Base-by-base conservation (phyloP, 2,888 invertebrate species). In the Neoascia interrupta region DNA sequence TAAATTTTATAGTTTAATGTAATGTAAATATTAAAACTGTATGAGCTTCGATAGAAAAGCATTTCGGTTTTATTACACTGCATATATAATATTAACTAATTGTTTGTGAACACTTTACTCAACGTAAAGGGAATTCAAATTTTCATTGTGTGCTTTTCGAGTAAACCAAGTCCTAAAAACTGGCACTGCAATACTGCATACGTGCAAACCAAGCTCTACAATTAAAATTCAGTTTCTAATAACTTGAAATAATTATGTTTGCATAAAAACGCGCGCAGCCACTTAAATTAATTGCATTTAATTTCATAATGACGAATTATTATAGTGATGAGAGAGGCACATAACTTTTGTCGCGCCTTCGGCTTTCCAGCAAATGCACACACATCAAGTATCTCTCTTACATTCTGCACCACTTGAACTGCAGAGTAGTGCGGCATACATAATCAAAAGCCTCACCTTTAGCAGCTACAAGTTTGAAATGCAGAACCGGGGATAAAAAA, bases 201-300 rank as follows among this genome's bases (percentile, higher is more conserved):
- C n/a, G n/a, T n/a, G n/a, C n/a, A n/a, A n/a, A 37, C 5, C 6
- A 19, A 15, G 49, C 15, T 15, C 51, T 26, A 36, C 70, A 75
- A 70, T 70, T 75, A 69, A 70, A 70, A 70, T 51, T 75, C 36
- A 63, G 54, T 70, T 61, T 69, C 75, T 70, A 70, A 75, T 56
- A 75, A 69, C 54, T 56, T 37, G 51, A 56, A 58, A 70, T 75
- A 75, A 75, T 75, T 56, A 70, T 75, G 37, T 75, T 69, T 69
- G 69, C 49, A 63, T 49, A 69, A 69, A 70, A 70, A 63, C 13
- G 4, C 56, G 61, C 41, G 19, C 21, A 69, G 56, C 70, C 70
- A 75, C 75, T 70, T 75, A 70, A 56, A 47, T 70, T 70, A 75
- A 70, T 75, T 75, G 69, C 61, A 56, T 75, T 70, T 63, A 75